Conservation (phyloP, 2,113 vertebrate species). For the Oxygymnocypris stewartii region DNA sequence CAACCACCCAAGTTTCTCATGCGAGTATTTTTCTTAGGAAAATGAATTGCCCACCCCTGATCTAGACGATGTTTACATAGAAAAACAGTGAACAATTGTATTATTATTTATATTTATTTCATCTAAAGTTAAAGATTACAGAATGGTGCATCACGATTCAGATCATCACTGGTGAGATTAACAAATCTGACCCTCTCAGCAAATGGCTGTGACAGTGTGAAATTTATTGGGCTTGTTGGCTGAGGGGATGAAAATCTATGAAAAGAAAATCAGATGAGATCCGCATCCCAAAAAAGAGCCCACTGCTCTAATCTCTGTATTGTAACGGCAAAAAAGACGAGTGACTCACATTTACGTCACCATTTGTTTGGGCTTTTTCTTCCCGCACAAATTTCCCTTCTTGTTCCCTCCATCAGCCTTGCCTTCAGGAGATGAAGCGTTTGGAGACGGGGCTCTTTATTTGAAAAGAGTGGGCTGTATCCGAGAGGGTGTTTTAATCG, state of each 20-base stretch:
- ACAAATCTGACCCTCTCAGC: conserved; percentile 64
- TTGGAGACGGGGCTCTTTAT: conserved; percentile 72
- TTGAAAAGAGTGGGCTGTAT: conserved; percentile 77
- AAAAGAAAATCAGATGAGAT: conserved; percentile 72
- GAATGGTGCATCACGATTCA: conserved; percentile 15
- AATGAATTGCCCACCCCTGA: no score
- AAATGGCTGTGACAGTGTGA: conserved; percentile 77
- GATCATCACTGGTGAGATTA: conserved; percentile 56
- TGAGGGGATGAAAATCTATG: conserved; percentile 73
- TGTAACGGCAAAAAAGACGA: conserved; percentile 73
- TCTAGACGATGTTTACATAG: not conserved
- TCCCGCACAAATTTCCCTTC: conserved; percentile 69
- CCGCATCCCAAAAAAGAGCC: conserved; percentile 69
- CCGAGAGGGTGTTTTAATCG: conserved; percentile 74
- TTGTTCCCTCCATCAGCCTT: conserved; percentile 71
- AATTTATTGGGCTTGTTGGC: conserved; percentile 70
- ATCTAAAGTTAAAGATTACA: not conserved
- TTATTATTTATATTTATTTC: not conserved
- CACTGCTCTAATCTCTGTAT: conserved; percentile 74
- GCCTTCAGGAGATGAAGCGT: conserved; percentile 74
- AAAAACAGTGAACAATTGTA: not conserved
- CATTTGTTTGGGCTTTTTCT: conserved; percentile 70
- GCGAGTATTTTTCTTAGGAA: no score
- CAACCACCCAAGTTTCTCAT: no score
- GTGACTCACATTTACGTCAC: conserved; percentile 79